These are phyloP conservation scores for Montipora capricornis DNA, from an alignment of 64 coral and sea anemone species.

Conservation along the genomic window DNA sequence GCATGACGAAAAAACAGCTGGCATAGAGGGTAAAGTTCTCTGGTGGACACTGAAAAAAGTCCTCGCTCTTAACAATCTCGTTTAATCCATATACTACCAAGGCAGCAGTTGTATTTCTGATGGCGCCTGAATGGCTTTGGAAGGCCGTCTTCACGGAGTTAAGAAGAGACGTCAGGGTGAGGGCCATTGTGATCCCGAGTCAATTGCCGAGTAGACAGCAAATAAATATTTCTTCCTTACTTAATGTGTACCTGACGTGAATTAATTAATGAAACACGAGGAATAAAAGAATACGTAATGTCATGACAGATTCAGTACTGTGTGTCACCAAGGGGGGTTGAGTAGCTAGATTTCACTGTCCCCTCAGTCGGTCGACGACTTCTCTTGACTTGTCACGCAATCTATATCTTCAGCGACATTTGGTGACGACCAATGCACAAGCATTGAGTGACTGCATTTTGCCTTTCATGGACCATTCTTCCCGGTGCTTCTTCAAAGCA, in stretches of 20 bases:
- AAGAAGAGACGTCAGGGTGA: constrained; percentile 69
- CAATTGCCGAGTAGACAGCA: too few species aligned
- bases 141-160: constrained; percentile 73
- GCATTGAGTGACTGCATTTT: too few species aligned
- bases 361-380: too few species aligned
- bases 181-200: constrained; percentile 28
- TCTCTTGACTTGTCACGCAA: too few species aligned
- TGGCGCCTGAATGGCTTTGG: constrained; percentile 61
- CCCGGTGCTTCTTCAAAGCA: too few species aligned
- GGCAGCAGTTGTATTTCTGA: constrained; percentile 65
- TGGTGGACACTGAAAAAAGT: constrained; percentile 73
- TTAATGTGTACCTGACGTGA: background rate
- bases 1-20: constrained; percentile 78
- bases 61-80: constrained; percentile 74
- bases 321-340: too few species aligned
- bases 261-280: background rate
- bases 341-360: too few species aligned
- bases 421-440: too few species aligned
- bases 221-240: background rate
- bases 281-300: too few species aligned
- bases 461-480: too few species aligned
- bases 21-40: constrained; percentile 69
- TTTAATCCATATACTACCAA: constrained; percentile 82
- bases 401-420: too few species aligned
- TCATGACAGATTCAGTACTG: too few species aligned